phyloP scores from a whole-genome alignment of 2,113 vertebrate species.

The Alectura lathami region DNA sequence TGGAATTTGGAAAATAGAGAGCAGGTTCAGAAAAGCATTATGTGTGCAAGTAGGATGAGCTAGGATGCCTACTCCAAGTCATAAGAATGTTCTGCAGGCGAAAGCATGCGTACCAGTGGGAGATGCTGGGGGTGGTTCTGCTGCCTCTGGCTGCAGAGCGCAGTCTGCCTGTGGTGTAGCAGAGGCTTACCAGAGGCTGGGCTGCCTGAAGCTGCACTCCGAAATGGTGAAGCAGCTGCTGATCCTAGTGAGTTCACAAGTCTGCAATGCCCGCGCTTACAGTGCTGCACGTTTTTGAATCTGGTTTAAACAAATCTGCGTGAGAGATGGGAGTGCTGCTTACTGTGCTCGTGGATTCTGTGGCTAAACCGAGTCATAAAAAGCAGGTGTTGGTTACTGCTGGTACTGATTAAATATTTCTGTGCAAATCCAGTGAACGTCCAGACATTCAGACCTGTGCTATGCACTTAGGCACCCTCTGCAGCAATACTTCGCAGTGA shows the following conservation, averaged over 20 bases:
- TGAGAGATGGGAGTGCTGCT: too few species aligned
- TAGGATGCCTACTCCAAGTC: not conserved
- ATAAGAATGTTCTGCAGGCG: not conserved
- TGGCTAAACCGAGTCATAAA: accelerated
- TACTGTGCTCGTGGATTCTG: not conserved
- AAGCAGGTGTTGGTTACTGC: accelerated
- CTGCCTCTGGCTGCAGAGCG: too few species aligned
- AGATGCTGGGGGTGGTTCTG: not conserved
- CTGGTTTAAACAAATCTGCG: not conserved
- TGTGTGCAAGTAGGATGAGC: not conserved
- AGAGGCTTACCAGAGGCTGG: accelerated
- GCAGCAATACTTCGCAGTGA: accelerated
- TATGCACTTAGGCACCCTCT: accelerated
- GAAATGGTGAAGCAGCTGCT: not conserved
- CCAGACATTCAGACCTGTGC: accelerated
- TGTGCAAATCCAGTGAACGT: not conserved
- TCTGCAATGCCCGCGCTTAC: not conserved
- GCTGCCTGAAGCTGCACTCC: not conserved
- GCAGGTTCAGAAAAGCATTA: not conserved
- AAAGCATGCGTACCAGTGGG: accelerated
- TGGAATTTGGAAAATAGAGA: not conserved
- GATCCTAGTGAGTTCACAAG: accelerated
- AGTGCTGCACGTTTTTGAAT: accelerated
- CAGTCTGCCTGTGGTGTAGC: too few species aligned
- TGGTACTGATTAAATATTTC: not conserved